Percentiles rank a stretch among this genome's conserved stretches.
phyloP scores from a whole-genome alignment of 2,888 invertebrate species.

The Pseudococcus longispinus region DNA sequence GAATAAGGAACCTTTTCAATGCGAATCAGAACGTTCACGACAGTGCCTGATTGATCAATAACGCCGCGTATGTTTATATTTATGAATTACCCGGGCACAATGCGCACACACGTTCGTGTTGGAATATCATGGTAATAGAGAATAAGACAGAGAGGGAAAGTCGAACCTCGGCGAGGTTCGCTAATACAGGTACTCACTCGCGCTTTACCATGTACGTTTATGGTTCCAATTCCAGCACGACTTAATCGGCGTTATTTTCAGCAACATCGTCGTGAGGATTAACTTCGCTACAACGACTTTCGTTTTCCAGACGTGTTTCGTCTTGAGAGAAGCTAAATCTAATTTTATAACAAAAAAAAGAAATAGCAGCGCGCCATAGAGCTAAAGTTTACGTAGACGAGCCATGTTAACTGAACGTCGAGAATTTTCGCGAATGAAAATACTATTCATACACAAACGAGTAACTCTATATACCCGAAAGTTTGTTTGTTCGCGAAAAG shows the following conservation, averaged over 20 bases:
- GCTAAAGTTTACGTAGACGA: neutral
- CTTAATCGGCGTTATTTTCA: slow-evolving; percentile 24
- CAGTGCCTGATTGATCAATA: no score
- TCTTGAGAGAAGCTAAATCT: neutral
- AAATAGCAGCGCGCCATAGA: neutral
- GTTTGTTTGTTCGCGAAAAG: neutral
- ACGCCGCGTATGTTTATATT: no score
- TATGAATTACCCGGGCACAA: no score
- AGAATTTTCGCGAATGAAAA: neutral
- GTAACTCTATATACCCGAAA: neutral
- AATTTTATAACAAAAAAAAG: slow-evolving; percentile 5
- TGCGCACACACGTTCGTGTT: no score
- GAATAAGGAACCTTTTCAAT: no score
- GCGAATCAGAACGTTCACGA: no score
- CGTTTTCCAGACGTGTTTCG: neutral
- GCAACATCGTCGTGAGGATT: slow-evolving; percentile 8
- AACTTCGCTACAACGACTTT: neutral
- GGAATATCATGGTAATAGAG: no score
- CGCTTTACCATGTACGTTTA: neutral
- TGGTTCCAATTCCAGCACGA: neutral
- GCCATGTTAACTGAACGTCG: neutral
- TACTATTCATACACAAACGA: neutral
- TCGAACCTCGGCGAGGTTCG: no score
- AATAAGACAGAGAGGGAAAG: no score
- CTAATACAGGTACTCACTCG: no score